Conservation (phyloP, 1,140 invertebrate genomes). For the Tetramorium simillimum region DNA sequence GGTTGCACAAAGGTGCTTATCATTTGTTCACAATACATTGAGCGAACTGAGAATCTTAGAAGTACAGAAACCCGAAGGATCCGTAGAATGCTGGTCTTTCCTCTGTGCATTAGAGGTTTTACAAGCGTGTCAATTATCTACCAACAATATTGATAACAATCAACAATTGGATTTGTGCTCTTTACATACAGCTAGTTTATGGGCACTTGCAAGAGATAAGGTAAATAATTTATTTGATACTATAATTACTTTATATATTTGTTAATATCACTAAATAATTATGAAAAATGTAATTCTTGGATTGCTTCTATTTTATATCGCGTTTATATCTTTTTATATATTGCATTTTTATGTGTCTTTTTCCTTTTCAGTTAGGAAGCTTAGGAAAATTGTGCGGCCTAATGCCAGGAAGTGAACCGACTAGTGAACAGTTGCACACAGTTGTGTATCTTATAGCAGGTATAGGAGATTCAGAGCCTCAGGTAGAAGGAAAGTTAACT, state of each 20-base stretch:
- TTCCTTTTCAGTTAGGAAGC: conserved; percentile 89
- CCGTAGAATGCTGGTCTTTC: conserved; percentile 97
- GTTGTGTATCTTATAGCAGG: conserved; percentile 96
- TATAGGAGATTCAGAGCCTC: conserved; percentile 90
- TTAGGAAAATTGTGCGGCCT: conserved; percentile 96
- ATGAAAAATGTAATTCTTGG: background rate
- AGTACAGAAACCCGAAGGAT: conserved; percentile 91
- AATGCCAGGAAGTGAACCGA: conserved; percentile 94
- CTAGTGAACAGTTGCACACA: conserved; percentile 94
- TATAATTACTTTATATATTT: conserved; percentile 16
- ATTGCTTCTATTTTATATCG: background rate
- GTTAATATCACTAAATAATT: background rate
- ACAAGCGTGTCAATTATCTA: conserved; percentile 89
- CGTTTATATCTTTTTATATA: background rate
- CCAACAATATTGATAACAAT: conserved; percentile 88
- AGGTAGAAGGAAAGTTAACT: conserved; percentile 86
- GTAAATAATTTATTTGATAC: conserved; percentile 83
- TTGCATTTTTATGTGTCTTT: background rate
- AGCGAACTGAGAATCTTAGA: conserved; percentile 93
- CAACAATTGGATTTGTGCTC: conserved; percentile 90
- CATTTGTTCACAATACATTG: conserved; percentile 94
- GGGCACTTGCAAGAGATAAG: conserved; percentile 97
- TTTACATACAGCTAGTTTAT: conserved; percentile 94
- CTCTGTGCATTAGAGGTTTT: conserved; percentile 96
- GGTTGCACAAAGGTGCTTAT: conserved; percentile 93